phyloP scores from a whole-genome alignment of 1,140 invertebrate species.

The Ganaspis sp. region DNA sequence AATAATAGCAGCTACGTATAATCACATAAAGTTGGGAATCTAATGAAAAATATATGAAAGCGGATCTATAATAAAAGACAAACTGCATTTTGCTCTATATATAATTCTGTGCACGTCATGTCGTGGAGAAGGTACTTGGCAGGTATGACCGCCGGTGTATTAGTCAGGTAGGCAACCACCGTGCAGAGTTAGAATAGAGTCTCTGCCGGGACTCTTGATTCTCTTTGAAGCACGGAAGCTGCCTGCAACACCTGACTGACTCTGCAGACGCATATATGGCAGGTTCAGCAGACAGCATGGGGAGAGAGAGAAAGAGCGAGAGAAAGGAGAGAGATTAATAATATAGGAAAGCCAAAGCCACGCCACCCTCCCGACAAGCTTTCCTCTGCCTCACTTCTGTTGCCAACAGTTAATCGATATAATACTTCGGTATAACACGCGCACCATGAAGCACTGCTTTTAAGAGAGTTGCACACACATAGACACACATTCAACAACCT shows the following conservation, averaged over 20 bases:
- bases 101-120: background rate
- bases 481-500: background rate
- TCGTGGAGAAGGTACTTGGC: background rate
- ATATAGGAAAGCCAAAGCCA: conserved; percentile 74
- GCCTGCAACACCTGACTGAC: conserved; percentile 69
- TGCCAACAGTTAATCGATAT: conserved; percentile 77
- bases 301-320: conserved; percentile 19
- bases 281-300: conserved; percentile 38
- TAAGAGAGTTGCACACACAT: conserved; percentile 45
- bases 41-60: background rate
- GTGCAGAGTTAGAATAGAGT: conserved; percentile 48
- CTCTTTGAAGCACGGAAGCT: conserved; percentile 64
- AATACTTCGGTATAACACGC: conserved; percentile 72
- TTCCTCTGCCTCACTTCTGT: conserved; percentile 70
- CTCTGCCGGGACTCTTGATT: conserved; percentile 58
- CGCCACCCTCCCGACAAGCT: conserved; percentile 57
- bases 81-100: background rate
- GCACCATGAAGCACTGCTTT: conserved; percentile 31
- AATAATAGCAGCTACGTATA: background rate
- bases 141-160: conserved; percentile 11
- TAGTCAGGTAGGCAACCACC: conserved; percentile 33
- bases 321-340: conserved; percentile 72
- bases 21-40: background rate
- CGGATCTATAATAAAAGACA: background rate
- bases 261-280: conserved; percentile 61